These are phyloP conservation scores for Tenthredo scrophulariae DNA, from an alignment of 2,888 invertebrate genomes.

Conservation along the genomic window DNA sequence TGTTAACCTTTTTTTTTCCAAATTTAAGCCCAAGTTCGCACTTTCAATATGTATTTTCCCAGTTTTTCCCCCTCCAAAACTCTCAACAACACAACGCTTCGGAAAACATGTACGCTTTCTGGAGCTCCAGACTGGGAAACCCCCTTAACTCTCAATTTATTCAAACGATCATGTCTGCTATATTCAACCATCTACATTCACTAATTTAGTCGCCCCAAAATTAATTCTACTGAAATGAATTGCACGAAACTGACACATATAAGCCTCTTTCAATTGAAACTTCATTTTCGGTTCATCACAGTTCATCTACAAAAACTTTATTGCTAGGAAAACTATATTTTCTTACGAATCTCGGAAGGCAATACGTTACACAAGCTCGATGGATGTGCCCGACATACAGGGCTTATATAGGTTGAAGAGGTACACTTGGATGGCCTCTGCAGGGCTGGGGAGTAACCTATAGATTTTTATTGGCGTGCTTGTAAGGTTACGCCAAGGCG, in stretches of 20 bases:
- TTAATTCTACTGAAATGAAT: not conserved
- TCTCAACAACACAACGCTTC: too few relatives aligned
- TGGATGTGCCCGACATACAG: constrained; percentile 3
- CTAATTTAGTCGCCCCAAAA: not conserved
- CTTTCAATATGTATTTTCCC: too few relatives aligned
- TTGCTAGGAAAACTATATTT: not conserved
- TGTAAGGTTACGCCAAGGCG: constrained; percentile 26
- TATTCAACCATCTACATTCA: not conserved
- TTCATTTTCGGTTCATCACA: too few relatives aligned
- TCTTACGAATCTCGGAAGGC: not conserved
- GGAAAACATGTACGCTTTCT: too few relatives aligned
- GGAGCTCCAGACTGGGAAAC: too few relatives aligned
- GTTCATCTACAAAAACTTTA: not conserved
- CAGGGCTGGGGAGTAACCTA: not conserved
- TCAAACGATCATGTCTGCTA: not conserved
- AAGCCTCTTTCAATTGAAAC: too few relatives aligned
- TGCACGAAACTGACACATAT: not conserved
- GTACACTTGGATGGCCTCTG: constrained; percentile 30
- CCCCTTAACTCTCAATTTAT: too few relatives aligned
- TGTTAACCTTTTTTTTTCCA: too few relatives aligned
- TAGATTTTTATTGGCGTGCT: constrained; percentile 24
- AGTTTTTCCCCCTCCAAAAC: too few relatives aligned
- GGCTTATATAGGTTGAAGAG: constrained; percentile 30
- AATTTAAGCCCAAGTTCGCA: too few relatives aligned
- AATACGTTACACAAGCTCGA: not conserved